Percentiles rank a stretch among this genome's conserved stretches.
Evolutionary conservation across 2,113 vertebrate genomes (phyloP).

Genomic region (Scomber scombrus): DNA sequence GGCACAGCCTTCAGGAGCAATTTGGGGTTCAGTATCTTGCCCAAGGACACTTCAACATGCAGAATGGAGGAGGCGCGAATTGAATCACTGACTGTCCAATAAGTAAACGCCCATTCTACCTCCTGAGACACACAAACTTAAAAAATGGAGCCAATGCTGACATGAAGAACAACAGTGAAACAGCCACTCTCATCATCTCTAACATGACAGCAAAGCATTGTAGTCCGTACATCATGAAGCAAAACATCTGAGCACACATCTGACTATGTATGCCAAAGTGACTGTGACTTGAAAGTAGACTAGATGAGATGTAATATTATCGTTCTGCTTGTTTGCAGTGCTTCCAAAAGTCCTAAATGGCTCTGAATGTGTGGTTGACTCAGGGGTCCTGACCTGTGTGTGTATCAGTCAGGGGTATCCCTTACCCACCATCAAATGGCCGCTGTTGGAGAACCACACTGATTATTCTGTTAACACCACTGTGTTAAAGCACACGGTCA

Average conservation of each 20-base stretch:
- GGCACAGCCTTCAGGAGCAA: too few species aligned
- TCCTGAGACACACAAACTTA: too few species aligned
- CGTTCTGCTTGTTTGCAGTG: constrained; percentile 3
- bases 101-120: too few species aligned
- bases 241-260: neutral
- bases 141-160: neutral
- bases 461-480: constrained; percentile 28
- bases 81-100: too few species aligned
- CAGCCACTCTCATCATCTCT: constrained; percentile 12
- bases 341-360: neutral
- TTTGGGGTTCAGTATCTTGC: too few species aligned
- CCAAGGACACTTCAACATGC: too few species aligned
- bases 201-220: constrained; percentile 7
- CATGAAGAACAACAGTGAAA: neutral
- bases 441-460: constrained; percentile 6
- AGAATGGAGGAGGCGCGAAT: too few species aligned
- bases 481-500: constrained; percentile 45
- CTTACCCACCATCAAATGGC: constrained; percentile 65
- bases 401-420: constrained; percentile 64
- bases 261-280: constrained; percentile 10
- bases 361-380: constrained; percentile 50
- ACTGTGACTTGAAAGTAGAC: constrained; percentile 60
- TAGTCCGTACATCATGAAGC: constrained; percentile 48
- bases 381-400: constrained; percentile 50
- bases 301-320: neutral